Evolutionary conservation across 2,888 invertebrate species (phyloP).

Genomic region (Archips xylosteana): DNA sequence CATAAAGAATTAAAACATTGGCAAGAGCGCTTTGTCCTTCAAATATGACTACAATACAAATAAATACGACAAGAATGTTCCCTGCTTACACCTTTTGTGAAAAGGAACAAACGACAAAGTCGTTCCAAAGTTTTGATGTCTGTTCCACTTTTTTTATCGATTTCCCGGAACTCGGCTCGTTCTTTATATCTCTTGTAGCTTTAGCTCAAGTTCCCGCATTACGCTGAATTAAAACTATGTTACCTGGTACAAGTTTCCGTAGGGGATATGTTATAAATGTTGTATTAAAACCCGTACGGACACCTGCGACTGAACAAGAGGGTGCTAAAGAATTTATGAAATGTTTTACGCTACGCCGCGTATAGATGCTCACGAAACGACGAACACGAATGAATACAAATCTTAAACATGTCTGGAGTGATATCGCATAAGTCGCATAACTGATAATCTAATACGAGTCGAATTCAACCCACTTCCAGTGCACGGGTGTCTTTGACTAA

Average conservation of each 20-base stretch:
- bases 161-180: slow-evolving; percentile 5
- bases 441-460: no score
- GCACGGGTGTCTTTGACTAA: neutral
- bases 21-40: no score
- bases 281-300: slow-evolving; percentile 16
- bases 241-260: slow-evolving; percentile 11
- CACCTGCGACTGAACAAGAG: slow-evolving; percentile 23
- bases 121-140: slow-evolving; percentile 29
- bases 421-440: no score
- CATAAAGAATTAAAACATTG: no score
- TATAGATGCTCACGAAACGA: neutral
- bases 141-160: slow-evolving; percentile 25
- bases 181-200: slow-evolving; percentile 23
- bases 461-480: no score
- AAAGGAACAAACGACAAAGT: slow-evolving; percentile 16
- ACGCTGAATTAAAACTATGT: slow-evolving; percentile 10
- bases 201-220: slow-evolving; percentile 15
- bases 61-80: neutral
- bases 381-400: neutral
- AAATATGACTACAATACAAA: slow-evolving; percentile 1
- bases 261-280: neutral
- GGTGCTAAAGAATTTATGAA: slow-evolving; percentile 24
- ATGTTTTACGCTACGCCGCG: neutral
- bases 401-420: neutral
- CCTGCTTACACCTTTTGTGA: slow-evolving; percentile 10